These are phyloP conservation scores for Halesus radiatus DNA, from an alignment of 1,140 invertebrate species.

Conservation along the genomic window DNA sequence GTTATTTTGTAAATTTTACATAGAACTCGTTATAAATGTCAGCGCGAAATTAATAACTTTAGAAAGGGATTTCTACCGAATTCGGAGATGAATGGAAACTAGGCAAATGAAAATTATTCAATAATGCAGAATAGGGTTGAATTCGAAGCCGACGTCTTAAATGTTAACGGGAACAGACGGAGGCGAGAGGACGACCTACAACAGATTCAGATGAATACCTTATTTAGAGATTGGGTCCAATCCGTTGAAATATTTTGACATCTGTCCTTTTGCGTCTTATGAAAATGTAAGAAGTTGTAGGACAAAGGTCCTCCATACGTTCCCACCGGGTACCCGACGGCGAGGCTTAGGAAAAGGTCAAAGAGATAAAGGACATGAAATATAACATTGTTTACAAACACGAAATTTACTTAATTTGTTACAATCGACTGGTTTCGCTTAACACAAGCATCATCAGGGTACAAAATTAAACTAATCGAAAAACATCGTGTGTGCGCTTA, in stretches of 20 bases:
- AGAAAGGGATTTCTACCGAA: no score
- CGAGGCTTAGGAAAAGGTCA: slow-evolving; percentile 14
- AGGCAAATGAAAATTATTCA: background rate
- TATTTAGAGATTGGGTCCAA: background rate
- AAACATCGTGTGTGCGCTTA: no score
- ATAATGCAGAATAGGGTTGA: background rate
- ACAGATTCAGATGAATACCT: slow-evolving; percentile 7
- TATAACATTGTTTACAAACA: no score
- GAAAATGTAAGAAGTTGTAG: slow-evolving; percentile 17
- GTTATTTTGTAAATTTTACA: no score
- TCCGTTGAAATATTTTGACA: slow-evolving; percentile 19
- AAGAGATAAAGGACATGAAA: no score
- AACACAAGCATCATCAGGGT: no score
- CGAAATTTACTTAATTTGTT: no score
- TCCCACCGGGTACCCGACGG: background rate
- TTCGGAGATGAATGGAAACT: no score
- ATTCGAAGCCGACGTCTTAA: background rate
- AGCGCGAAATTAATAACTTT: no score
- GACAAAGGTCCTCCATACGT: slow-evolving; percentile 8
- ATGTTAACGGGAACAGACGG: slow-evolving; percentile 7
- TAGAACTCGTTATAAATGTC: no score
- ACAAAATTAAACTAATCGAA: no score
- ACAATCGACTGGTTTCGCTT: no score
- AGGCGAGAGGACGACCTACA: background rate
- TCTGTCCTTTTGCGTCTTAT: slow-evolving; percentile 21